phyloP scores from a whole-genome alignment of 2,113 vertebrate genomes.

The Helogale parvula region DNA sequence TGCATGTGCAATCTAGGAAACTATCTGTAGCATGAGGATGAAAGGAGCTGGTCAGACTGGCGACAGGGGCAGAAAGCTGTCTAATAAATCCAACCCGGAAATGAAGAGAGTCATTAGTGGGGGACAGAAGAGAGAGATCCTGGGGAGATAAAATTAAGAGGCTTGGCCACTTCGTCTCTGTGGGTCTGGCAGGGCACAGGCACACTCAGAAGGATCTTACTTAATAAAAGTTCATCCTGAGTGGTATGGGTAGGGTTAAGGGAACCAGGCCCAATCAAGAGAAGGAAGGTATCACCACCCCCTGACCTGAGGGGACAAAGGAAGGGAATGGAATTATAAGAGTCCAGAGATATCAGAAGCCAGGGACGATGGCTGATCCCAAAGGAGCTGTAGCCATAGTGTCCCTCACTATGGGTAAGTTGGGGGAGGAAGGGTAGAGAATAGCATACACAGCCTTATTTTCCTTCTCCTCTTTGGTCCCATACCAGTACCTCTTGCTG shows the following conservation, averaged over 20 bases:
- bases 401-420: not conserved
- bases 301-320: not conserved
- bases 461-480: not conserved
- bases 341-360: not conserved
- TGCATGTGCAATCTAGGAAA: not conserved
- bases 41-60: not conserved
- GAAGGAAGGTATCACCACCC: not conserved
- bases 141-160: not conserved
- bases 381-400: not conserved
- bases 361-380: not conserved
- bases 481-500: not conserved
- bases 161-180: not conserved
- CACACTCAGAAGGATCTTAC: not conserved
- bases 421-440: accelerated
- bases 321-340: not conserved
- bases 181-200: not conserved
- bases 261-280: not conserved
- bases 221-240: not conserved
- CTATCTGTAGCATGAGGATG: not conserved
- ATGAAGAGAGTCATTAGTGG: not conserved
- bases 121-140: not conserved
- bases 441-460: not conserved
- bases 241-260: not conserved
- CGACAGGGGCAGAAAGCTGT: not conserved
- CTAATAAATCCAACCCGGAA: not conserved